A percentile compares a stretch with the other conserved stretches of the same genome.
Conservation (phyloP, 1,140 invertebrate species). For the Drosophila aff. region DNA sequence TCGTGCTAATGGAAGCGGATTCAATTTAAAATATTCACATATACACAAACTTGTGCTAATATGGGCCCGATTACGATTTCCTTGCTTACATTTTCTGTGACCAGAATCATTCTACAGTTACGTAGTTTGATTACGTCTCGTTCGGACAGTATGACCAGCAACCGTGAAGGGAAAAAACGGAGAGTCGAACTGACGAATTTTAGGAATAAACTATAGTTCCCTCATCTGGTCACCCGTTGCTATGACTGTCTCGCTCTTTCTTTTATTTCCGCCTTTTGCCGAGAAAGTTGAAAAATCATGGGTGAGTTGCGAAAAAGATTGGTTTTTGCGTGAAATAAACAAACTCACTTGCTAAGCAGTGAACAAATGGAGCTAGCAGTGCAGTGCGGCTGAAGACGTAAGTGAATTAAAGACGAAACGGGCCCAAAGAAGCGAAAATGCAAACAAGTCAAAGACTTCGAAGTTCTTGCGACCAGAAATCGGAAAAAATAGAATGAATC, state of each 20-base stretch:
- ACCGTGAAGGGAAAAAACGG: no score
- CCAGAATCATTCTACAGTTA: neutral
- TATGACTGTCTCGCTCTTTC: slow-evolving; percentile 13
- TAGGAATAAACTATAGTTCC: neutral
- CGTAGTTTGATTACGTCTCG: neutral
- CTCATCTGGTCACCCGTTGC: neutral
- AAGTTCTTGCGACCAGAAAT: slow-evolving; percentile 33
- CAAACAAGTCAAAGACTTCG: slow-evolving; percentile 19
- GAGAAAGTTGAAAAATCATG: slow-evolving; percentile 85
- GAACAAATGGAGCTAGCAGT: slow-evolving; percentile 50
- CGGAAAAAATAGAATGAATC: slow-evolving; percentile 50
- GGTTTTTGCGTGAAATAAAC: slow-evolving; percentile 64
- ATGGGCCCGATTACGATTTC: neutral
- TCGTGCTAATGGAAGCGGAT: neutral
- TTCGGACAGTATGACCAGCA: neutral
- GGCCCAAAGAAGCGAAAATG: slow-evolving; percentile 6
- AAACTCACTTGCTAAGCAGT: slow-evolving; percentile 27
- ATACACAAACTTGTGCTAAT: neutral
- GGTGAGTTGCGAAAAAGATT: slow-evolving; percentile 79
- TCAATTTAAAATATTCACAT: neutral
- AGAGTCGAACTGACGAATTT: neutral
- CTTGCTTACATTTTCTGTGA: neutral
- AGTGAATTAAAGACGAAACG: slow-evolving; percentile 41
- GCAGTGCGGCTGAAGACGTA: slow-evolving; percentile 42
- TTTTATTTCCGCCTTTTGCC: slow-evolving; percentile 85